Conservation (phyloP, 1,140 invertebrate genomes). For the Eubasilissa regina region DNA sequence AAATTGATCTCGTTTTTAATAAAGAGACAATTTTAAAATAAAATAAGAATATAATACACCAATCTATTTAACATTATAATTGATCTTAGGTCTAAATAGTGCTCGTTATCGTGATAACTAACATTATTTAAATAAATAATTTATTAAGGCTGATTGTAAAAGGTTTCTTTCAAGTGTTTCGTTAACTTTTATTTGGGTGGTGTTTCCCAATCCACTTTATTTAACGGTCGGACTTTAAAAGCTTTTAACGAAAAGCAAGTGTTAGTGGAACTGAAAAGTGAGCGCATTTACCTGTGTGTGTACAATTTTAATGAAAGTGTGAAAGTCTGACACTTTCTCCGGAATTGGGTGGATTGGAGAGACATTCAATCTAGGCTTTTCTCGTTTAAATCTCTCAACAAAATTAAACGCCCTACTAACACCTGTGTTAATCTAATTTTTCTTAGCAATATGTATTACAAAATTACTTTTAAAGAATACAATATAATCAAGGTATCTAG, state of each 20-base stretch:
- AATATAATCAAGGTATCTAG: no score
- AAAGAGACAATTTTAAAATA: no score
- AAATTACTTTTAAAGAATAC: no score
- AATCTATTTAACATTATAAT: no score
- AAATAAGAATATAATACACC: no score
- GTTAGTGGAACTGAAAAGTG: not conserved
- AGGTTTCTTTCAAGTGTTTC: slow-evolving; percentile 17
- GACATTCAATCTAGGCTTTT: slow-evolving; percentile 9
- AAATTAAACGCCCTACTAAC: not conserved
- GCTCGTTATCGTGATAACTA: no score
- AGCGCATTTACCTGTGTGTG: not conserved
- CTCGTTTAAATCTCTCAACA: not conserved
- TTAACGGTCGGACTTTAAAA: slow-evolving; percentile 34
- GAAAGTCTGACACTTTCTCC: not conserved
- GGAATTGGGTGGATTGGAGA: slow-evolving; percentile 6
- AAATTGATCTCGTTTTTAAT: no score
- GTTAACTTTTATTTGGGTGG: slow-evolving; percentile 5
- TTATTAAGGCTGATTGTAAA: slow-evolving; percentile 26
- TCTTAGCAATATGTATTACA: no score
- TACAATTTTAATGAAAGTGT: slow-evolving; percentile 1
- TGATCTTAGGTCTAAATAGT: no score
- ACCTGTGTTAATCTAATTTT: not conserved
- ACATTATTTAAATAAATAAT: slow-evolving; percentile 2
- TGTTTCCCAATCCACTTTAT: slow-evolving; percentile 22
- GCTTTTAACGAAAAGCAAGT: slow-evolving; percentile 21